These are phyloP conservation scores for Bryconaethiops microstoma DNA, from an alignment of 2,797 vertebrate genomes.

Conservation along the genomic window DNA sequence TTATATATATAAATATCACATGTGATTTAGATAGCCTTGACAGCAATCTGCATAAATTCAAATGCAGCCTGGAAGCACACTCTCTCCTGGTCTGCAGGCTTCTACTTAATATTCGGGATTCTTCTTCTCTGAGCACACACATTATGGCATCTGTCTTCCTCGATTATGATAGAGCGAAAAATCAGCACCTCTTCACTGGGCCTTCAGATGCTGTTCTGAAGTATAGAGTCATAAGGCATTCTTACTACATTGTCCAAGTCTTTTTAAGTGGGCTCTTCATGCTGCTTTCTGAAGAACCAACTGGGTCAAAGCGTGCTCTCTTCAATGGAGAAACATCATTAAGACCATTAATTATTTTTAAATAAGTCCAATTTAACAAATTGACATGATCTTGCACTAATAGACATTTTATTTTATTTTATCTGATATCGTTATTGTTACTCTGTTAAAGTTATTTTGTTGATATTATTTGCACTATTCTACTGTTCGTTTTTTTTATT, in stretches of 20 bases:
- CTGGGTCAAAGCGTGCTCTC: too few relatives aligned
- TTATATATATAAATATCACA: slow-evolving; percentile 62
- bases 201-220: slow-evolving; percentile 28
- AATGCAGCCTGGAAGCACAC: slow-evolving; percentile 82
- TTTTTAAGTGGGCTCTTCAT: neutral
- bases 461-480: too few relatives aligned
- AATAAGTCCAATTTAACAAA: too few relatives aligned
- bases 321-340: too few relatives aligned
- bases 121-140: slow-evolving; percentile 89
- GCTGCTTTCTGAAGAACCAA: neutral
- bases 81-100: slow-evolving; percentile 81
- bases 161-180: slow-evolving; percentile 73
- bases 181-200: slow-evolving; percentile 28
- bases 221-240: slow-evolving; percentile 26
- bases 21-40: slow-evolving; percentile 90
- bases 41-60: slow-evolving; percentile 91
- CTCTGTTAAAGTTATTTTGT: too few relatives aligned
- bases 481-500: too few relatives aligned
- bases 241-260: neutral
- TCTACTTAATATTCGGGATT: slow-evolving; percentile 91
- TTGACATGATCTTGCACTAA: too few relatives aligned
- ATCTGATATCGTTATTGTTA: too few relatives aligned
- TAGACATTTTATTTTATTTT: too few relatives aligned
- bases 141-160: slow-evolving; percentile 91
- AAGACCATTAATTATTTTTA: too few relatives aligned